Conservation (phyloP, 2,888 invertebrate genomes). For the Pseudoips prasinana region DNA sequence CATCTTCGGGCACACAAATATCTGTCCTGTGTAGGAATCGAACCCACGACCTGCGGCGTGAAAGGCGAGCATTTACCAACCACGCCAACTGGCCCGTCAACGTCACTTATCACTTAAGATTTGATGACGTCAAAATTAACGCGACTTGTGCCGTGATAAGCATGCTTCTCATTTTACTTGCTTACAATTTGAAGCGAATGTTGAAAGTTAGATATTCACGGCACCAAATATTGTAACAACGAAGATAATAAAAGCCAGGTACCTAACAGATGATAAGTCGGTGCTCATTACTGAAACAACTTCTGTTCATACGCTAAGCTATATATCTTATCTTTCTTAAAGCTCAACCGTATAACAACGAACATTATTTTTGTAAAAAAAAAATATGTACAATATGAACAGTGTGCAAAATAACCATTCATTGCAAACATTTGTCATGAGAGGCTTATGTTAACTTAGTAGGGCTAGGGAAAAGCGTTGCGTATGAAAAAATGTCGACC, state of each 20-base stretch:
- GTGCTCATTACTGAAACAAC: conserved; percentile 45
- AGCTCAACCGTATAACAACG: conserved; percentile 41
- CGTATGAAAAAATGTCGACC: conserved; percentile 55
- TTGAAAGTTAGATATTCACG: no score
- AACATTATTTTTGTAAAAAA: conserved; percentile 52
- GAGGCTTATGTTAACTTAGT: conserved; percentile 75
- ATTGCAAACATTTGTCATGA: conserved; percentile 79
- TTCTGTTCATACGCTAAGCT: conserved; percentile 38
- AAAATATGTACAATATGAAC: conserved; percentile 64
- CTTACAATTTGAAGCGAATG: no score
- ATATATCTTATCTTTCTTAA: conserved; percentile 52
- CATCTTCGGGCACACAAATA: no score
- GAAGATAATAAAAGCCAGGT: conserved; percentile 27
- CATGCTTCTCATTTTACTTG: no score
- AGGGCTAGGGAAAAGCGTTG: conserved; percentile 64
- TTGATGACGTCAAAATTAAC: no score
- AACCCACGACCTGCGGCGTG: no score
- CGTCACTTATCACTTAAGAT: no score
- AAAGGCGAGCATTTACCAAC: no score
- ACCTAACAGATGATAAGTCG: conserved; percentile 37
- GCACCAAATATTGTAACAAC: no score
- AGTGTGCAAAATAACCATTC: conserved; percentile 76
- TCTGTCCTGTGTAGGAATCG: no score
- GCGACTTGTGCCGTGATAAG: no score
- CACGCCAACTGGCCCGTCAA: no score